A percentile compares a stretch with the other conserved stretches of the same genome.
phyloP scores from a whole-genome alignment of 2,797 vertebrate species.

The Brachymystax lenok region DNA sequence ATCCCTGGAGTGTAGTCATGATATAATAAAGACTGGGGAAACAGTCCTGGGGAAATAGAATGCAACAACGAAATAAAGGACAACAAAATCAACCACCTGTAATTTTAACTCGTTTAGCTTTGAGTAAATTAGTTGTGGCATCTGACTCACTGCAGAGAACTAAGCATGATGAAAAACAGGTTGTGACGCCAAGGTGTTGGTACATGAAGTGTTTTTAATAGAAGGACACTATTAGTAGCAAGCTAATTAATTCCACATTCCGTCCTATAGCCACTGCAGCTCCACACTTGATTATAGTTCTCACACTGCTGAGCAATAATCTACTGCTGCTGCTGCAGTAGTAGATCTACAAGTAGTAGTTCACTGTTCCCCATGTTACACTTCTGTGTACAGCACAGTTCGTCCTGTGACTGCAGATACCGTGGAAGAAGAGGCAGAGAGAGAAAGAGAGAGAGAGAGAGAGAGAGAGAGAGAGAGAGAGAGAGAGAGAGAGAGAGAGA shows the following conservation, averaged over 20 bases:
- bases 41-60: not conserved
- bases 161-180: not conserved
- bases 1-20: no score
- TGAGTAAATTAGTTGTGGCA: not conserved
- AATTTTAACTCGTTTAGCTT: not conserved
- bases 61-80: not conserved
- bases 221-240: not conserved
- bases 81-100: not conserved
- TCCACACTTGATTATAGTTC: not conserved
- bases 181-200: not conserved
- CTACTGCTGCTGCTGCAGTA: no score
- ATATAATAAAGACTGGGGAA: not conserved
- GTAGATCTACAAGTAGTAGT: no score
- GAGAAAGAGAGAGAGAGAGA: not conserved
- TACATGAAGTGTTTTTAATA: not conserved
- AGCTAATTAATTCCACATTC: not conserved
- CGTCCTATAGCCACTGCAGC: not conserved
- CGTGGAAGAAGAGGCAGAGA: not conserved
- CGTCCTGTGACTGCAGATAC: not conserved
- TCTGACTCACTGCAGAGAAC: not conserved
- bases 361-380: no score
- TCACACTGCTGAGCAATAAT: no score
- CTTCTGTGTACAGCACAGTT: no score
- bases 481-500: not conserved
- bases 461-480: constrained; percentile 7